Percentiles rank a stretch among this genome's conserved stretches.
Conservation (phyloP, 37 sponge, comb jelly and placozoan genomes). For the Spongilla lacustris region DNA sequence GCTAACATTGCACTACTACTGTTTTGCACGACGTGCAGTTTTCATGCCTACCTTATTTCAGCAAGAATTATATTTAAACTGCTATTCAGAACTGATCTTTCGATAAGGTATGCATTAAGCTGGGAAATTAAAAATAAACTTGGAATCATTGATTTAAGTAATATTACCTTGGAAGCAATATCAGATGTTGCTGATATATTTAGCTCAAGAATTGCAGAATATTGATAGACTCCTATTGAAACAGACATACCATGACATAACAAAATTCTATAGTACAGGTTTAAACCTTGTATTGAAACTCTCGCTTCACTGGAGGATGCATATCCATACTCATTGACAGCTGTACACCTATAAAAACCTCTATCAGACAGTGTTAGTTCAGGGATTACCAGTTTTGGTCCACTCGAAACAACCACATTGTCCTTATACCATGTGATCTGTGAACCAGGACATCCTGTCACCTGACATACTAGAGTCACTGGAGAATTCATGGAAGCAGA, state of each 20-base stretch:
- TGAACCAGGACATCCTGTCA: neutral
- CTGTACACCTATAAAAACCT: neutral
- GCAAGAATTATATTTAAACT: neutral
- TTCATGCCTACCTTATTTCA: neutral
- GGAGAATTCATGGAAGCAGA: neutral
- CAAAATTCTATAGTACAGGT: too few species aligned
- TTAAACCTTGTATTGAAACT: neutral
- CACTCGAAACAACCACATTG: neutral
- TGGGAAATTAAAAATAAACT: neutral
- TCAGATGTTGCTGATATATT: neutral
- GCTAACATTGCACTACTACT: too few species aligned
- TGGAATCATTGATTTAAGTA: too few species aligned
- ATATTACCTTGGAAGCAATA: neutral
- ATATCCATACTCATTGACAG: neutral
- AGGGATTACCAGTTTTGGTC: neutral
- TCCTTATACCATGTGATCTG: neutral
- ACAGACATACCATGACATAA: neutral
- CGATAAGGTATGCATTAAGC: neutral
- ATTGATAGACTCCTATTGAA: neutral
- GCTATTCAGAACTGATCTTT: neutral
- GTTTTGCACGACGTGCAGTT: too few species aligned
- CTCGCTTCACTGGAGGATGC: neutral
- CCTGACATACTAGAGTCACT: neutral
- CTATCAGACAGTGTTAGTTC: neutral
- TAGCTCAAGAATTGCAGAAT: neutral